phyloP scores from a whole-genome alignment of 1,140 invertebrate species.

The Ostrea edulis region DNA sequence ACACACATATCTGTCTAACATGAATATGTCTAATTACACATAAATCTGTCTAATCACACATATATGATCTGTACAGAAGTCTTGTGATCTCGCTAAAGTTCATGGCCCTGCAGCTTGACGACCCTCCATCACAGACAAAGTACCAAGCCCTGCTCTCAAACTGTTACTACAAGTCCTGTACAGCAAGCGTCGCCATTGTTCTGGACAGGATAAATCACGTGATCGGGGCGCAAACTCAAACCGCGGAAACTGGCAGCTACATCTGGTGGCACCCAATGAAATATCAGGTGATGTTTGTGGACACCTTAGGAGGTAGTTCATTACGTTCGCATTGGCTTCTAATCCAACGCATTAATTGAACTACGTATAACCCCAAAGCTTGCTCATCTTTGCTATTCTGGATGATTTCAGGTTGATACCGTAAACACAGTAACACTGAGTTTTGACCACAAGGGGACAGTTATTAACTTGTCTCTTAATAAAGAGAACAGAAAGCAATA shows the following conservation, averaged over 20 bases:
- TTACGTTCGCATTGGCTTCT: neutral
- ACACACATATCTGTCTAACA: too few species aligned
- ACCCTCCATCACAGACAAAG: neutral
- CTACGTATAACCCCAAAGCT: too few species aligned
- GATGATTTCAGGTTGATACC: neutral
- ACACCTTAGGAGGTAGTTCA: neutral
- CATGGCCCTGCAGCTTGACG: conserved; percentile 1
- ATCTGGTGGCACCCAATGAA: conserved; percentile 7
- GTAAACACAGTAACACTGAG: neutral
- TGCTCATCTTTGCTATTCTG: neutral
- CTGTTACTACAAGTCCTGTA: conserved; percentile 8
- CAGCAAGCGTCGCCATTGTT: conserved; percentile 24
- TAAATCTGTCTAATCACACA: too few species aligned
- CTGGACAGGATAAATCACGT: neutral
- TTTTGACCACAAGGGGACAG: neutral
- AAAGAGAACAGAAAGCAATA: conserved; percentile 3
- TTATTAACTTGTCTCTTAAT: neutral
- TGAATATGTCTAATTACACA: too few species aligned
- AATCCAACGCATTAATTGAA: too few species aligned
- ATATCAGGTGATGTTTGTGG: neutral
- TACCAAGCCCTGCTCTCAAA: neutral
- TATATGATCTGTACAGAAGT: neutral
- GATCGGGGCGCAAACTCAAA: conserved; percentile 1
- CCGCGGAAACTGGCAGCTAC: neutral
- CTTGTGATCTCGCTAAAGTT: neutral